Percentiles rank a stretch among this genome's conserved stretches.
phyloP scores from a whole-genome alignment of 2,888 invertebrate genomes.

The Lycophotia porphyrea region DNA sequence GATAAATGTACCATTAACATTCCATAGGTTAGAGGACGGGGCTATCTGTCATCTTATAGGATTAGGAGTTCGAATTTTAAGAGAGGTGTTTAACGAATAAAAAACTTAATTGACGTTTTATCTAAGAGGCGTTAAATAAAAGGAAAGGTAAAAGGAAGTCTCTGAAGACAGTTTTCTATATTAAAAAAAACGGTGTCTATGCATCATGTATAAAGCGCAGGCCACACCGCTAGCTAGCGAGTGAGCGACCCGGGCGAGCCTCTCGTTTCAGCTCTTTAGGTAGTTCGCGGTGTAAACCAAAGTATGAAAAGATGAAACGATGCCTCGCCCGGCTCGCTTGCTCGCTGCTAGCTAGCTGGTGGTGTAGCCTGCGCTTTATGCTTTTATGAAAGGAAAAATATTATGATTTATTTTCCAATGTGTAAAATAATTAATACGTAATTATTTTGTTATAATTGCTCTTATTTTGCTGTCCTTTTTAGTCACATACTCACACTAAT shows the following conservation, averaged over 20 bases:
- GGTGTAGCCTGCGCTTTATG: no score
- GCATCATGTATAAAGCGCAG: no score
- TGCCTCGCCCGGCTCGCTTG: no score
- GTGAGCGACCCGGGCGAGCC: no score
- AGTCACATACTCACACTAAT: background rate
- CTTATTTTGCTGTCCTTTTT: background rate
- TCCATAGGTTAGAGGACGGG: constrained; percentile 70
- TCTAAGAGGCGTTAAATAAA: constrained; percentile 60
- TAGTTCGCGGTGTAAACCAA: no score
- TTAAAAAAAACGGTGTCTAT: no score
- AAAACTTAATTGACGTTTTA: constrained; percentile 65
- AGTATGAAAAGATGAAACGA: no score
- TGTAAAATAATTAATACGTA: background rate
- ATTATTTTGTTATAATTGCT: background rate
- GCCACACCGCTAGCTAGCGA: no score
- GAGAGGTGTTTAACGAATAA: constrained; percentile 61
- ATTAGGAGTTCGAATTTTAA: constrained; percentile 67
- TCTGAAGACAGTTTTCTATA: background rate
- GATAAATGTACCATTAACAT: constrained; percentile 87
- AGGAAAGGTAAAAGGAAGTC: constrained; percentile 3
- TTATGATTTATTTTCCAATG: background rate
- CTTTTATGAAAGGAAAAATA: no score
- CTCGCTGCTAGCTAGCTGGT: no score
- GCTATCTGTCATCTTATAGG: constrained; percentile 76
- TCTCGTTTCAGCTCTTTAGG: no score